Conservation (phyloP, 2,113 vertebrate genomes). For the Podarcis raffonei region DNA sequence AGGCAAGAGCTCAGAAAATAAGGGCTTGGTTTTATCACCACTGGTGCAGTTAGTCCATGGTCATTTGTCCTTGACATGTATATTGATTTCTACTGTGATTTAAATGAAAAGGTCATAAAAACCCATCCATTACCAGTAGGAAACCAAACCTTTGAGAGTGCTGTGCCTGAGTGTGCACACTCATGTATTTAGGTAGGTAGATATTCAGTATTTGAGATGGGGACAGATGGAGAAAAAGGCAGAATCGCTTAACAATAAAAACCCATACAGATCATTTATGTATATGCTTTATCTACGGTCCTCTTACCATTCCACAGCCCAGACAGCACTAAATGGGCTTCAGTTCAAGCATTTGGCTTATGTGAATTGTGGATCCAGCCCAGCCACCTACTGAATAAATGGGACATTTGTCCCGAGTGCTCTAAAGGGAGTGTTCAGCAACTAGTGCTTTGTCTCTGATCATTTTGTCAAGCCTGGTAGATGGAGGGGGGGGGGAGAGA, state of each 20-base stretch:
- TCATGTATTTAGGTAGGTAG: not conserved
- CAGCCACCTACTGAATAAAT: not conserved
- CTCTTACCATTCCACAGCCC: not conserved
- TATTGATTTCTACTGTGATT: not conserved
- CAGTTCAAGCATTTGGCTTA: not conserved
- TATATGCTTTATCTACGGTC: not conserved
- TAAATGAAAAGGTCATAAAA: not conserved
- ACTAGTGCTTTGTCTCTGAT: not conserved
- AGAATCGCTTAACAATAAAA: not conserved
- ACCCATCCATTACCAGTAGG: not conserved
- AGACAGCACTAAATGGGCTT: not conserved
- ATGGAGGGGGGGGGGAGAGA: not conserved
- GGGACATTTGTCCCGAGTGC: not conserved
- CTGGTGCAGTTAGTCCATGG: not conserved
- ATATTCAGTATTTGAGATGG: not conserved
- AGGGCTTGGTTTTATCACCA: not conserved
- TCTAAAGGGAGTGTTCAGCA: not conserved
- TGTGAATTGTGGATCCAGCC: not conserved
- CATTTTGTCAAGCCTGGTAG: not conserved
- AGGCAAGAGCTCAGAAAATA: constrained; percentile 29
- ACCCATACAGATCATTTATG: not conserved
- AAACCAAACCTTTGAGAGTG: not conserved
- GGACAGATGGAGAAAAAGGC: not conserved
- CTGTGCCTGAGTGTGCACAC: too few species aligned
- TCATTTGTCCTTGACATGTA: constrained; percentile 6